Percentiles rank a stretch among this genome's conserved stretches.
Conservation (phyloP, 2,797 vertebrate species). For the Acridotheres tristis region DNA sequence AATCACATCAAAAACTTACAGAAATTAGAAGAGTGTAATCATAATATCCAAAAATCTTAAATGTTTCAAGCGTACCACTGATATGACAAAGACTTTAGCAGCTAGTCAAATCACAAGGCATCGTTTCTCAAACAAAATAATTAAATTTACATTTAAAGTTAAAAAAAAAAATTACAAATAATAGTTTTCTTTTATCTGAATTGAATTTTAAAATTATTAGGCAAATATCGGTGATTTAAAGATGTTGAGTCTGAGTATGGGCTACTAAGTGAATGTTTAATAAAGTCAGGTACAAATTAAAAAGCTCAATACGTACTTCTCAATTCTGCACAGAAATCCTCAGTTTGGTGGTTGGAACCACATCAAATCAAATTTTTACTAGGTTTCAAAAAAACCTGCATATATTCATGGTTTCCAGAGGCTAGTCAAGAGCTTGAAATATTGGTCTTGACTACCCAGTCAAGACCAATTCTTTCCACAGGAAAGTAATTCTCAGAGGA, state of each 20-base stretch:
- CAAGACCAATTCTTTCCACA: slow-evolving; percentile 68
- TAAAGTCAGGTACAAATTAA: not conserved
- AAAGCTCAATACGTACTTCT: not conserved
- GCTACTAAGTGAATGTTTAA: not conserved
- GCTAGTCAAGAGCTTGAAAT: slow-evolving; percentile 57
- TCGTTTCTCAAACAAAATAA: not conserved
- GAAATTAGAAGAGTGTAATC: not conserved
- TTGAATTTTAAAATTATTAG: not conserved
- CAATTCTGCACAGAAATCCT: not conserved
- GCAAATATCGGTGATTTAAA: not conserved
- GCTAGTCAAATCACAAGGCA: not conserved
- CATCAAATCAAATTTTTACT: slow-evolving; percentile 57
- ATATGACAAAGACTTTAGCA: not conserved
- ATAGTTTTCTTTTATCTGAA: not conserved
- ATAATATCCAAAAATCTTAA: not conserved
- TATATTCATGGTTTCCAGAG: slow-evolving; percentile 62
- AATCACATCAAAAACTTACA: not conserved
- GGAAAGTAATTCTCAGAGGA: slow-evolving; percentile 68
- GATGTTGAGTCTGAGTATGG: not conserved
- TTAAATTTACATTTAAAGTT: not conserved
- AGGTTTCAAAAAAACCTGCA: slow-evolving; percentile 40
- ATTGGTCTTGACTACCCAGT: slow-evolving; percentile 61
- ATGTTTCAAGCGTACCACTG: not conserved
- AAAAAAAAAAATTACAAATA: not conserved
- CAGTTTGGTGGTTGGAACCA: not conserved